phyloP scores from a whole-genome alignment of 2,113 vertebrate genomes.

The Hoplias malabaricus region DNA sequence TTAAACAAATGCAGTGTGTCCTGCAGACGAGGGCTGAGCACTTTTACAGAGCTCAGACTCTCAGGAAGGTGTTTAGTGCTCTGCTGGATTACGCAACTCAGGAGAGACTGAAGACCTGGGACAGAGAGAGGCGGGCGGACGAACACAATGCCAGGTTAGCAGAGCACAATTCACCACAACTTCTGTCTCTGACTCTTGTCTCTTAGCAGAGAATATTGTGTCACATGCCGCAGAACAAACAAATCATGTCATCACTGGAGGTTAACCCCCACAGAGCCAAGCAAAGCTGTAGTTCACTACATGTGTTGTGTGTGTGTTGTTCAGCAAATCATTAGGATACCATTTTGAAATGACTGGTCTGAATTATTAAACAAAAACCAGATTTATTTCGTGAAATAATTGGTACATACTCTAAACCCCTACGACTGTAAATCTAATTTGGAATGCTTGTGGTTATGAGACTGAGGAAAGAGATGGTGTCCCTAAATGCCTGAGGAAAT shows the following conservation, averaged over 20 bases:
- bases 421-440: background rate
- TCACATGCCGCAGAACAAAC: background rate
- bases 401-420: too few relatives aligned
- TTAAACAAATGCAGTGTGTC: constrained; percentile 63
- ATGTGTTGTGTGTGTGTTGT: too few relatives aligned
- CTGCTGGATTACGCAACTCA: constrained; percentile 72
- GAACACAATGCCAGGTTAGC: constrained; percentile 80
- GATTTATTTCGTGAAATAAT: too few relatives aligned
- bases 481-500: background rate
- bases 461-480: background rate
- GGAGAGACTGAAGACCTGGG: constrained; percentile 66
- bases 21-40: constrained; percentile 64
- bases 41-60: constrained; percentile 65
- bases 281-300: background rate
- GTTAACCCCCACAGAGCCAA: background rate
- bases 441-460: background rate
- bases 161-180: background rate
- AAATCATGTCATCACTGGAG: background rate
- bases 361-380: too few relatives aligned
- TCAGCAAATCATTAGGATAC: too few relatives aligned
- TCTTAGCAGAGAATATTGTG: background rate
- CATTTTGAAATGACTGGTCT: too few relatives aligned
- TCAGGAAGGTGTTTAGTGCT: constrained; percentile 72
- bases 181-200: background rate
- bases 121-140: constrained; percentile 70